Base-by-base conservation (phyloP, 1,140 invertebrate genomes). In the Leptonema lineaticorne region DNA sequence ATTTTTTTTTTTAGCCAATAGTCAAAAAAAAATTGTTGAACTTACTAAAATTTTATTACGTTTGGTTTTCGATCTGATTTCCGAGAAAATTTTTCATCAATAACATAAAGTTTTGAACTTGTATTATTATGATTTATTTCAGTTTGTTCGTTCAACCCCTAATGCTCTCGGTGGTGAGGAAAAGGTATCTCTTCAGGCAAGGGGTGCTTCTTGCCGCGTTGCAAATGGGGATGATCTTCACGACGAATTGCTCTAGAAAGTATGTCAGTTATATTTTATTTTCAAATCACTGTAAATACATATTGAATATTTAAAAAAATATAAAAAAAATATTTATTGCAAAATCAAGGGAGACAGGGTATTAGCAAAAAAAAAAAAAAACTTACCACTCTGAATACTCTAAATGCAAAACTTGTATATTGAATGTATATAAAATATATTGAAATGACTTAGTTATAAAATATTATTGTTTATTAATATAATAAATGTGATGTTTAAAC, bases 151-250 rank as follows among this genome's bases (percentile, higher is more conserved):
- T 71, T 85, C 79, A 73, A 79, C 79, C 74, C 79, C 81, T 78
- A 83, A 81, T 78, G 78, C 83, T 77, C 77, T 81, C 74, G 80
- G 79, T 64, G 81, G 80, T 74, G 85, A 86, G 76, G 83, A 85
- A 76, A 83, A 85, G 78, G 84, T 87, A 78, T 84, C 85, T 85
- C 82, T 85, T 78, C 78, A 81, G 81, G 77, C 75, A 74, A 75
- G 78, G 80, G 72, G 75, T 50, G 72, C 28, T 45, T 66, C 59
- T 6, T 48, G 65, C 30, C 68, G 71, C 48, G 65, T 65, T 24
- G 63, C 48, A 18, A 60, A 65, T 29, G 68, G 65, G 16, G 68
- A 56, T 14, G 71, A 70, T 53, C 65, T 70, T 60, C 69, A 67
- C 16, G 71, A 73, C 41, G 69, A 72, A 29, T 59, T 72, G 6